Conservation (phyloP, 2,113 vertebrate species). For the Xiphorhynchus elegans region DNA sequence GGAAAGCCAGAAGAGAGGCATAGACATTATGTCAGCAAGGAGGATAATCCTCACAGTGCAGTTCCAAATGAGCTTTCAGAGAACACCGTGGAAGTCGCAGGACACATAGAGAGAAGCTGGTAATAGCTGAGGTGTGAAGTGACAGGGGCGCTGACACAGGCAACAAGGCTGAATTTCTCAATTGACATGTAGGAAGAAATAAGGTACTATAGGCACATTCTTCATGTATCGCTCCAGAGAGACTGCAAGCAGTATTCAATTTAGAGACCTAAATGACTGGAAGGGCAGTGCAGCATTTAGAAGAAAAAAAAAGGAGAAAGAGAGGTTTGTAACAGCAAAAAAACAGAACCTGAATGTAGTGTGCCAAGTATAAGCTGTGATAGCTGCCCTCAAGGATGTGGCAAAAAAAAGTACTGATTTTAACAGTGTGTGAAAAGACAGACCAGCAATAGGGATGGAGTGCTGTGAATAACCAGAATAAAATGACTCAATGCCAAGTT, state of each 20-base stretch:
- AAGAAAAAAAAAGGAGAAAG: not conserved
- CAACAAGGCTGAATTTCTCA: not conserved
- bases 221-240: not conserved
- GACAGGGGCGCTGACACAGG: not conserved
- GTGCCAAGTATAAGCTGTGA: not conserved
- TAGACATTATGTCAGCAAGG: constrained; percentile 22
- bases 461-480: not conserved
- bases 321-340: not conserved
- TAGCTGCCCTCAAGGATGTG: not conserved
- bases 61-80: not conserved
- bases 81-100: not conserved
- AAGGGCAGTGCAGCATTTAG: not conserved
- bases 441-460: not conserved
- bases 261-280: not conserved
- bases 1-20: constrained; percentile 1
- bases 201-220: not conserved
- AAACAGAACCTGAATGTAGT: not conserved
- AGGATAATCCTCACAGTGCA: constrained; percentile 6
- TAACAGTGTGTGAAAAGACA: not conserved
- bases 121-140: not conserved
- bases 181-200: not conserved
- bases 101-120: not conserved
- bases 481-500: not conserved
- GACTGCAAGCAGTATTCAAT: not conserved
- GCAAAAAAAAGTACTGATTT: not conserved